A percentile compares a stretch with the other conserved stretches of the same genome.
These are phyloP conservation scores for Xylota segnis DNA, from an alignment of 2,888 invertebrate genomes.

Conservation along the genomic window DNA sequence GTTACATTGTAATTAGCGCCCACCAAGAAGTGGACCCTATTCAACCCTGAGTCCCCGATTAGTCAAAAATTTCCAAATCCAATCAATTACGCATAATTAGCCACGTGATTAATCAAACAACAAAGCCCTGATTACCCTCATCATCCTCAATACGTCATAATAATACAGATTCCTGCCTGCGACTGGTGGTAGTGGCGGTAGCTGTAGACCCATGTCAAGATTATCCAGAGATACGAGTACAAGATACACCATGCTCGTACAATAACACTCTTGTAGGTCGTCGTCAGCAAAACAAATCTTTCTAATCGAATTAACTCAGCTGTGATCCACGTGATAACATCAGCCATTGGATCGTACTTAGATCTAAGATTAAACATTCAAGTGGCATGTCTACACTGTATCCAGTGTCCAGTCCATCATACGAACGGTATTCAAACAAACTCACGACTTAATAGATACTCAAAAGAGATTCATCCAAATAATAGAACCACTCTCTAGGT, in stretches of 20 bases:
- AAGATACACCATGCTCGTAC: not conserved
- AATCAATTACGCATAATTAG: constrained; percentile 60
- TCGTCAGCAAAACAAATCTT: constrained; percentile 31
- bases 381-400: constrained; percentile 27
- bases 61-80: constrained; percentile 17
- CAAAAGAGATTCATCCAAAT: constrained; percentile 56
- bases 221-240: not conserved
- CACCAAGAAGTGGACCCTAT: constrained; percentile 20
- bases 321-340: constrained; percentile 57
- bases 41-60: not conserved
- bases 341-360: constrained; percentile 41
- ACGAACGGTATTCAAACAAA: constrained; percentile 10
- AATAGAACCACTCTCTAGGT: not conserved
- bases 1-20: constrained; percentile 51
- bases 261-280: not conserved
- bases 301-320: constrained; percentile 51
- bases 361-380: constrained; percentile 30
- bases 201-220: constrained; percentile 28
- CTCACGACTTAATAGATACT: constrained; percentile 51
- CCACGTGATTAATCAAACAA: constrained; percentile 62
- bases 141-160: constrained; percentile 33
- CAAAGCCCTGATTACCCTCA: constrained; percentile 66
- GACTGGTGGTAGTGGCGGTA: not conserved
- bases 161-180: not conserved
- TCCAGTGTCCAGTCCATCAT: not conserved